phyloP scores from a whole-genome alignment of 1,140 invertebrate species.

The Drosophila bifasciata region DNA sequence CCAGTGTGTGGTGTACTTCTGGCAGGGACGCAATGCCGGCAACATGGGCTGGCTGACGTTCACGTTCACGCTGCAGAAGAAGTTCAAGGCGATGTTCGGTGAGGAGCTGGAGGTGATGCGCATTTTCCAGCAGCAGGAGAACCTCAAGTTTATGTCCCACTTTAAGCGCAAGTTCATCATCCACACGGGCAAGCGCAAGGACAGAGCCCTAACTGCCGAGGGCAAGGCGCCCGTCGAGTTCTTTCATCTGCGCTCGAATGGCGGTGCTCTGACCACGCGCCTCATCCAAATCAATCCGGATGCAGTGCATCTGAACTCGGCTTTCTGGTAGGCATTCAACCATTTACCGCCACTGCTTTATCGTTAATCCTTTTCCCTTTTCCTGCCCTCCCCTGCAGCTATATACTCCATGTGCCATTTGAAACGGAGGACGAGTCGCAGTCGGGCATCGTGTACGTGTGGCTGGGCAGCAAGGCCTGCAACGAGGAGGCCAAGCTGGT shows the following conservation, averaged over 20 bases:
- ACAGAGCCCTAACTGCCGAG: conserved; percentile 84
- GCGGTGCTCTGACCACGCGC: conserved; percentile 96
- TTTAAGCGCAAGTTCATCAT: conserved; percentile 98
- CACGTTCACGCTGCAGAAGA: conserved; percentile 98
- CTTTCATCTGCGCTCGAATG: conserved; percentile 98
- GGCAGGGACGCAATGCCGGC: conserved; percentile 98
- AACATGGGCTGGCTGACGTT: conserved; percentile 99
- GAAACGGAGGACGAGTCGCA: conserved; percentile 94
- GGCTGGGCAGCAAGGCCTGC: conserved; percentile 96
- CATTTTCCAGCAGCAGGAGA: conserved; percentile 99
- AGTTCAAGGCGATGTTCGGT: conserved; percentile 97
- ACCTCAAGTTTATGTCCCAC: conserved; percentile 99
- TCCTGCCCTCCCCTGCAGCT: conserved; percentile 86
- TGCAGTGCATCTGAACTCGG: conserved; percentile 91
- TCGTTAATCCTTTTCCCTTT: too few species aligned
- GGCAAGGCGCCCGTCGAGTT: conserved; percentile 92
- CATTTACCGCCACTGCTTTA: too few species aligned
- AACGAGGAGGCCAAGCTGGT: conserved; percentile 94
- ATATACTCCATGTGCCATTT: conserved; percentile 98
- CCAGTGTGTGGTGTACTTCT: conserved; percentile 99
- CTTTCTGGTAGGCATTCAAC: conserved; percentile 89
- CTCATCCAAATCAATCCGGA: conserved; percentile 95
- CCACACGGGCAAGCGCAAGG: conserved; percentile 93
- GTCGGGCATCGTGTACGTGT: conserved; percentile 98
- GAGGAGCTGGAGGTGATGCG: conserved; percentile 98